phyloP scores from a whole-genome alignment of 2,888 invertebrate species.

The Drosophila anceps region DNA sequence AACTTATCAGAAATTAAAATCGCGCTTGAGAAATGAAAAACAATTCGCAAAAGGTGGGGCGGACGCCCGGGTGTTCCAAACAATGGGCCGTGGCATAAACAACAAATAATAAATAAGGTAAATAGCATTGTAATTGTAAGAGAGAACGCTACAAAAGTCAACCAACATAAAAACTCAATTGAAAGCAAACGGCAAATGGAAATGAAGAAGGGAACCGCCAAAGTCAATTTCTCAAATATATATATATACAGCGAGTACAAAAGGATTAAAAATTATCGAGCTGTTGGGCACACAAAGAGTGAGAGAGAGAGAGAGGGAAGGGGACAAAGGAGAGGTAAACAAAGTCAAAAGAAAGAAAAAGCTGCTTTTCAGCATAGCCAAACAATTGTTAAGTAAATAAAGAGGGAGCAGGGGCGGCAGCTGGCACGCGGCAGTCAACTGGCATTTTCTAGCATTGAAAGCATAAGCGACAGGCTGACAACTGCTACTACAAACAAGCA shows the following conservation, averaged over 20 bases:
- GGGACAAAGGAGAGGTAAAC: slow-evolving; percentile 3
- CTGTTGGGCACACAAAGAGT: neutral
- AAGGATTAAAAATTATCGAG: slow-evolving; percentile 67
- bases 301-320: neutral
- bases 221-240: slow-evolving; percentile 71
- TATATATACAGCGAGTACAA: slow-evolving; percentile 54
- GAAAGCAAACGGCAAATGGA: slow-evolving; percentile 46
- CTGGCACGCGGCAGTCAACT: slow-evolving; percentile 34
- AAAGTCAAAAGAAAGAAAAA: slow-evolving; percentile 34
- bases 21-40: slow-evolving; percentile 39
- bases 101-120: slow-evolving; percentile 67
- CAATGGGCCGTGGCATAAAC: slow-evolving; percentile 50
- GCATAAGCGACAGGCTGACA: slow-evolving; percentile 43
- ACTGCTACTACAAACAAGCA: slow-evolving; percentile 11
- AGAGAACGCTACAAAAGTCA: slow-evolving; percentile 45
- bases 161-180: slow-evolving; percentile 58
- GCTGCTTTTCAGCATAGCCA: slow-evolving; percentile 41
- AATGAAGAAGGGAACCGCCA: slow-evolving; percentile 38
- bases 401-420: neutral
- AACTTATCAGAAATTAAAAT: slow-evolving; percentile 72
- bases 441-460: slow-evolving; percentile 52
- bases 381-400: slow-evolving; percentile 61
- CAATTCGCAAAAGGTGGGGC: slow-evolving; percentile 14
- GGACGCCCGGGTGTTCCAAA: slow-evolving; percentile 22
- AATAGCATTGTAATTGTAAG: slow-evolving; percentile 69